These are phyloP conservation scores for Lycocorax pyrrhopterus DNA, from an alignment of 2,113 vertebrate genomes.

Conservation along the genomic window DNA sequence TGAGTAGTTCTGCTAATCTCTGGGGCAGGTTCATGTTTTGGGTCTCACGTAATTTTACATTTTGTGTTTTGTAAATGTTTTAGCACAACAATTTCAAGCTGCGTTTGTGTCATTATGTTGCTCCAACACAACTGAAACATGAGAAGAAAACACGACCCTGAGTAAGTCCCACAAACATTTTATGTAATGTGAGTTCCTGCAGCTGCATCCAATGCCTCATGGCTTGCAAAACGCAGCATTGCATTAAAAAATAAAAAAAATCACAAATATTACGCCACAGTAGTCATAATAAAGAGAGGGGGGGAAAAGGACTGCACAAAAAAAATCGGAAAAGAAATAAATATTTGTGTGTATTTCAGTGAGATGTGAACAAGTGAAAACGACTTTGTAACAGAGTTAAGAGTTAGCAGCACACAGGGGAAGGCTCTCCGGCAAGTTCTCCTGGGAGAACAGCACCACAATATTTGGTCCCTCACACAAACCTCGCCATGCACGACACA, in stretches of 20 bases:
- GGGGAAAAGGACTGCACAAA: accelerated
- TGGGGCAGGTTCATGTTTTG: neutral
- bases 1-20: neutral
- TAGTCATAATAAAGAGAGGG: accelerated
- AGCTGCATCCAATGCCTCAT: neutral
- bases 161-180: neutral
- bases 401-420: neutral
- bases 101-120: neutral
- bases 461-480: accelerated
- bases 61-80: neutral
- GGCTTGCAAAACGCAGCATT: neutral
- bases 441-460: accelerated
- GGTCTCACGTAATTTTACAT: accelerated
- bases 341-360: neutral
- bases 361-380: neutral
- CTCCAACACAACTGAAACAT: accelerated
- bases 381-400: accelerated
- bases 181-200: accelerated
- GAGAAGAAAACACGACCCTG: neutral
- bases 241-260: neutral
- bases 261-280: accelerated
- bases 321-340: neutral
- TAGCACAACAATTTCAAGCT: neutral
- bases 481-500: accelerated
- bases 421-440: neutral